Evolutionary conservation across 2,113 vertebrate species (phyloP).

Genomic region (Brachyhypopomus occidentalis): DNA sequence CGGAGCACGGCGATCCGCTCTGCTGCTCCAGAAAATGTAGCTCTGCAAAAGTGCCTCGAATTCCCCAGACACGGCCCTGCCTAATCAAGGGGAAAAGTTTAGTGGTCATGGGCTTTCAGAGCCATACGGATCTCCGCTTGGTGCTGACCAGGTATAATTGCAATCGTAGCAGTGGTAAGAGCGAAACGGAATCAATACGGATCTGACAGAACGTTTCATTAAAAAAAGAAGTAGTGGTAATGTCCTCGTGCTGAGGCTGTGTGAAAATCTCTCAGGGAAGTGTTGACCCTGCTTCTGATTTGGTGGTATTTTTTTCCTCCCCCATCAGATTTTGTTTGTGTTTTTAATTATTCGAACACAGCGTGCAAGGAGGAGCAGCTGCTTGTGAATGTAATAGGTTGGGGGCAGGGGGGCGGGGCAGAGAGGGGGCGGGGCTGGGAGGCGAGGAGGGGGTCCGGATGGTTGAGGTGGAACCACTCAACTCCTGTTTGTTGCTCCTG

Average conservation of each 20-base stretch:
- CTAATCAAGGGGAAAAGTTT: slow-evolving; percentile 21
- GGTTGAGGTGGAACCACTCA: not conserved
- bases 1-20: slow-evolving; percentile 62
- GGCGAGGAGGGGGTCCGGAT: slow-evolving; percentile 30
- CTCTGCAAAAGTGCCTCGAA: slow-evolving; percentile 14
- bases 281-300: slow-evolving; percentile 27
- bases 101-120: not conserved
- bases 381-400: slow-evolving; percentile 51
- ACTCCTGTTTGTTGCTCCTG: not conserved
- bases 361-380: slow-evolving; percentile 63
- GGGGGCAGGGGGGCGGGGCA: slow-evolving; percentile 35
- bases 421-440: too few species aligned
- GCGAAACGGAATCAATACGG: not conserved
- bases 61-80: not conserved
- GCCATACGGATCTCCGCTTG: not conserved
- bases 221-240: not conserved
- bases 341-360: slow-evolving; percentile 62
- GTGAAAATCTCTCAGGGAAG: slow-evolving; percentile 1
- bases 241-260: not conserved
- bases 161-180: not conserved
- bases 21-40: slow-evolving; percentile 76
- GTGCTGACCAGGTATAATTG: not conserved
- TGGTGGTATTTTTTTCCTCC: slow-evolving; percentile 20
- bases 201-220: slow-evolving; percentile 1
- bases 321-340: slow-evolving; percentile 41